phyloP scores from a whole-genome alignment of 1,140 invertebrate genomes.

The Cecropterus lyciades region DNA sequence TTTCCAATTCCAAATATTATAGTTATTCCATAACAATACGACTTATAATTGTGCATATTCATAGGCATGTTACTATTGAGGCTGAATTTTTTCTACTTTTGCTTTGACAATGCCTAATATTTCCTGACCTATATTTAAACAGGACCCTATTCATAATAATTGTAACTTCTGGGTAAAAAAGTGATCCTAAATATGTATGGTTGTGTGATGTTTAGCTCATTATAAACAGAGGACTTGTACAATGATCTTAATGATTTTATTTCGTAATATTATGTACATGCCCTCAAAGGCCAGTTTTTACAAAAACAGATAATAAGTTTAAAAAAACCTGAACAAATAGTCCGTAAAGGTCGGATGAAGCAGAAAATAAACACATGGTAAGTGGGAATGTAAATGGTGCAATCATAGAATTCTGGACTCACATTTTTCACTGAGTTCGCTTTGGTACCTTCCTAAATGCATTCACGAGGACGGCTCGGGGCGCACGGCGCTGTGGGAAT shows the following conservation, averaged over 20 bases:
- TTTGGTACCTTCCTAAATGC: constrained; percentile 76
- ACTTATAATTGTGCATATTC: constrained; percentile 15
- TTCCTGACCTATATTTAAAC: background rate
- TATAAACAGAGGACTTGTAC: constrained; percentile 55
- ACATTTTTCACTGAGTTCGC: constrained; percentile 69
- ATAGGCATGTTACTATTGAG: constrained; percentile 2
- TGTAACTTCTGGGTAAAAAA: background rate
- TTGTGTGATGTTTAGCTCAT: constrained; percentile 63
- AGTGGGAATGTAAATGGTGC: constrained; percentile 66
- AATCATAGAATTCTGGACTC: constrained; percentile 58
- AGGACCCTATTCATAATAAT: background rate
- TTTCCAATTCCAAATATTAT: background rate
- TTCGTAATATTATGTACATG: constrained; percentile 68
- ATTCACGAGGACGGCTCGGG: constrained; percentile 46
- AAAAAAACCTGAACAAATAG: constrained; percentile 60
- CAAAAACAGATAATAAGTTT: constrained; percentile 73
- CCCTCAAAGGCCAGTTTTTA: constrained; percentile 51
- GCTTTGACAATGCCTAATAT: background rate
- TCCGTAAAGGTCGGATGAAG: constrained; percentile 48
- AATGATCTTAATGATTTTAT: constrained; percentile 68
- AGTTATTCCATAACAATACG: background rate
- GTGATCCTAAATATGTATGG: background rate
- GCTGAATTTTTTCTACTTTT: background rate
- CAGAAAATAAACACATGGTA: constrained; percentile 53
- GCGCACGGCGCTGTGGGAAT: constrained; percentile 51